These are phyloP conservation scores for Neotoxoptera formosana DNA, from an alignment of 1,140 invertebrate genomes.

Conservation along the genomic window DNA sequence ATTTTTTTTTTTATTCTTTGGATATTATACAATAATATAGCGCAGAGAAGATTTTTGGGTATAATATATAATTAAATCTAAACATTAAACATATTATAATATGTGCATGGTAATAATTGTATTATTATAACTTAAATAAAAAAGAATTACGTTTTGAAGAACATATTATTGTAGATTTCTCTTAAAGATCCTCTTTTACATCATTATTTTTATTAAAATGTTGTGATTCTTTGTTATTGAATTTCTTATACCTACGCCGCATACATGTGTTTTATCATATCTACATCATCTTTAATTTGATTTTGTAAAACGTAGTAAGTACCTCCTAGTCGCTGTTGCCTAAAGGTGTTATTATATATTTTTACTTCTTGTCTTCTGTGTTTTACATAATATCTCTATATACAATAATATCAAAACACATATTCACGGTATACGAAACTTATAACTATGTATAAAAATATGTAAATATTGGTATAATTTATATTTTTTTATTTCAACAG, in stretches of 20 bases:
- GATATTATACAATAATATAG: neutral
- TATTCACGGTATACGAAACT: no score
- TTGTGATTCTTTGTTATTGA: neutral
- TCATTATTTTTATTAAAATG: neutral
- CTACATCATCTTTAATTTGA: conserved; percentile 16
- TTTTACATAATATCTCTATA: conserved; percentile 23
- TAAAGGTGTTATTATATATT: conserved; percentile 19
- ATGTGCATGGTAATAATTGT: neutral
- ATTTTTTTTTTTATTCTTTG: neutral
- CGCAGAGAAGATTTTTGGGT: neutral
- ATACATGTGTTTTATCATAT: neutral
- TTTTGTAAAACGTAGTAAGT: neutral
- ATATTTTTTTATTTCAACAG: conserved; percentile 12
- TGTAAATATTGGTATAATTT: conserved; percentile 19
- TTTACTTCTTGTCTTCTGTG: neutral
- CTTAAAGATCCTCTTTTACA: neutral
- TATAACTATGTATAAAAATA: neutral
- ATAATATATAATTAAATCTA: neutral
- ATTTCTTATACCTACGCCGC: neutral
- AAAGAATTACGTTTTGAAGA: neutral
- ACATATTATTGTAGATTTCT: neutral
- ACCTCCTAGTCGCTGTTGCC: neutral
- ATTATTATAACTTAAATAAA: neutral
- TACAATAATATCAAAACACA: conserved; percentile 10
- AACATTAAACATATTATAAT: neutral